A percentile compares a stretch with the other conserved stretches of the same genome.
phyloP scores from a whole-genome alignment of 2,113 vertebrate species.

The Mixornis gularis region DNA sequence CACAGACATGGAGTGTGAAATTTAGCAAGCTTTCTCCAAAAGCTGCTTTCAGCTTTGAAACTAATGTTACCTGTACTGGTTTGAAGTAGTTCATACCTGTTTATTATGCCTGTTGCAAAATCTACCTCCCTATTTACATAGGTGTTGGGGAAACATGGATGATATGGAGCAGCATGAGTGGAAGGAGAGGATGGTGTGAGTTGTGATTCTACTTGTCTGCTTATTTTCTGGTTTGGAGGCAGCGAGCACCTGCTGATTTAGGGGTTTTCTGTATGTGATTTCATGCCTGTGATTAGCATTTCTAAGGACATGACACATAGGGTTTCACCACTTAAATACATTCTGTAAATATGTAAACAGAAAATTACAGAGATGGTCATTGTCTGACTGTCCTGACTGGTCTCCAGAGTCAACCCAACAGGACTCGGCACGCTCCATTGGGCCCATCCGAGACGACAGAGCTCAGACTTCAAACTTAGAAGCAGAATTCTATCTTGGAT shows the following conservation, averaged over 20 bases:
- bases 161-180: not conserved
- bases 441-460: not conserved
- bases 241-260: conserved; percentile 25
- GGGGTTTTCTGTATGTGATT: conserved; percentile 42
- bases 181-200: conserved; percentile 23
- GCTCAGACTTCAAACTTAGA: not conserved
- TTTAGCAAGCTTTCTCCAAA: not conserved
- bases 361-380: conserved; percentile 37
- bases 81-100: not conserved
- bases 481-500: not conserved
- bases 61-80: not conserved
- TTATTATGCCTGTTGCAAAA: conserved; percentile 5
- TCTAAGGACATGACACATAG: conserved; percentile 45
- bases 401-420: not conserved
- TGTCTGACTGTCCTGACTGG: conserved; percentile 26
- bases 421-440: not conserved
- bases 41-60: not conserved
- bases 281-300: conserved; percentile 54
- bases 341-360: conserved; percentile 23
- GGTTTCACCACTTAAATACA: not conserved
- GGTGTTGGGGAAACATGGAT: conserved; percentile 3
- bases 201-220: conserved; percentile 40
- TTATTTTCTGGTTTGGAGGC: conserved; percentile 42
- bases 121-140: not conserved
- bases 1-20: not conserved